Evolutionary conservation across 2,113 vertebrate genomes (phyloP).

Genomic region (Pipa parva): DNA sequence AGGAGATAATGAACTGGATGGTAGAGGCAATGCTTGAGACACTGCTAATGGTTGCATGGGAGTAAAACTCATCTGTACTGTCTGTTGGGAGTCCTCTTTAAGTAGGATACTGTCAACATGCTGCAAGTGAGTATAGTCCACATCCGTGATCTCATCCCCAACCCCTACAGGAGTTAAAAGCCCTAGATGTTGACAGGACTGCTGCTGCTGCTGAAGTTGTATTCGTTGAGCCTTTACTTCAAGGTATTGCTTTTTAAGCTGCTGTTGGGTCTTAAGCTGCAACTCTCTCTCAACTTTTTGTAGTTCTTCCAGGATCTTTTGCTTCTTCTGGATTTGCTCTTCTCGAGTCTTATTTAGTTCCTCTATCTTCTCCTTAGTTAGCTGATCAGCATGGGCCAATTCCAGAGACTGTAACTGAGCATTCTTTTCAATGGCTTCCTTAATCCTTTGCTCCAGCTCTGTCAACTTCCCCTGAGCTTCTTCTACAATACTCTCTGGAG

Average conservation of each 20-base stretch:
- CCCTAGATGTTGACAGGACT: conserved; percentile 80
- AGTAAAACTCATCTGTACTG: conserved; percentile 81
- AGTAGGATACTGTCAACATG: conserved; percentile 89
- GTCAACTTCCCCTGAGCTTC: conserved; percentile 98
- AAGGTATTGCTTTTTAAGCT: conserved; percentile 99
- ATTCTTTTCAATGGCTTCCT: conserved; percentile 95
- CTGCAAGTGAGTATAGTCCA: conserved; percentile 87
- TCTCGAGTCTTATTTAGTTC: conserved; percentile 97
- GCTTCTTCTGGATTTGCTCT: conserved; percentile 99
- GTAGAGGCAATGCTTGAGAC: conserved; percentile 76
- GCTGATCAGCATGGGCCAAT: conserved; percentile 95
- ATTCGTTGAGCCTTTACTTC: conserved; percentile 94
- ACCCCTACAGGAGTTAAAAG: conserved; percentile 75
- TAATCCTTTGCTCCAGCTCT: conserved; percentile 97
- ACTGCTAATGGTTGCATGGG: conserved; percentile 89
- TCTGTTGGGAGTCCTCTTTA: conserved; percentile 76
- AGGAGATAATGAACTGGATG: conserved; percentile 72
- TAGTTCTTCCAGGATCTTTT: conserved; percentile 98
- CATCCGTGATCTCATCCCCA: conserved; percentile 81
- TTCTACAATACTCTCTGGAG: conserved; percentile 99
- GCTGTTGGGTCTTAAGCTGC: conserved; percentile 98
- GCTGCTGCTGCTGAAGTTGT: conserved; percentile 75
- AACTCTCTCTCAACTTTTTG: conserved; percentile 98
- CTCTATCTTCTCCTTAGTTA: conserved; percentile 99
- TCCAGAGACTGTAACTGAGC: conserved; percentile 97